Evolutionary conservation across 1,140 invertebrate species (phyloP), one percentile per base, ranked within the genome.

Genomic region (Drosophila pectinifera): DNA sequence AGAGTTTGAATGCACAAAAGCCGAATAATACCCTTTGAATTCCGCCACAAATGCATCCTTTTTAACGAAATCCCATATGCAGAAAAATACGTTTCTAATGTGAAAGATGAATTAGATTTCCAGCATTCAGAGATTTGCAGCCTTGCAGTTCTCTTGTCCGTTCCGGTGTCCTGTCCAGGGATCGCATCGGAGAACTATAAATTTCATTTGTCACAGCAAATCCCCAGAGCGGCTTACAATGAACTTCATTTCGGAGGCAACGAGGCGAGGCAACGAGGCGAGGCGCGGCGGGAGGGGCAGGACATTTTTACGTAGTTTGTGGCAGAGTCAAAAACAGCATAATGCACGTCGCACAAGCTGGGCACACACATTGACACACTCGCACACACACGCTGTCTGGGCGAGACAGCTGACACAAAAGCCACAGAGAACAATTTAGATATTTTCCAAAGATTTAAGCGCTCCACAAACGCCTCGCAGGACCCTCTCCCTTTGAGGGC

Each of bases 121-220:
- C 65, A 43, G 55, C 42, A 77, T 48, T 51, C 64, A 57, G 80
- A 88, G 76, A 89, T 83, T 86, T 83, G 84, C 84, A 73, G 69
- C 67, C 68, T 61, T 88, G 83, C 83, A 83, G 76, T 78, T 88
- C 48, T 53, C 46, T 20, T 34, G 14, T 57, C 13, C 20, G 26
- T 31, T 8, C 8, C 13, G 16, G 34, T 41, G 22, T 49, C 13
- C 20, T 41, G 22, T 55, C 28, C 22, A 36, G 41, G 41, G 61
- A 53, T 53, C 49, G 73, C 78, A 73, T 73, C 68, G 75, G 67
- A 84, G 76, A 73, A 83, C 83, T 80, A 88, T 88, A 88, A 88
- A 89, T 88, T 86, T 89, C 84, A 88, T 88, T 88, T 88, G 83
- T 88, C 83, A 89, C 76, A 89, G 83, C 70, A 80, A 88, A 88